These are phyloP conservation scores for Drosophila micromelanica DNA, from an alignment of 1,140 invertebrate species.

Conservation along the genomic window DNA sequence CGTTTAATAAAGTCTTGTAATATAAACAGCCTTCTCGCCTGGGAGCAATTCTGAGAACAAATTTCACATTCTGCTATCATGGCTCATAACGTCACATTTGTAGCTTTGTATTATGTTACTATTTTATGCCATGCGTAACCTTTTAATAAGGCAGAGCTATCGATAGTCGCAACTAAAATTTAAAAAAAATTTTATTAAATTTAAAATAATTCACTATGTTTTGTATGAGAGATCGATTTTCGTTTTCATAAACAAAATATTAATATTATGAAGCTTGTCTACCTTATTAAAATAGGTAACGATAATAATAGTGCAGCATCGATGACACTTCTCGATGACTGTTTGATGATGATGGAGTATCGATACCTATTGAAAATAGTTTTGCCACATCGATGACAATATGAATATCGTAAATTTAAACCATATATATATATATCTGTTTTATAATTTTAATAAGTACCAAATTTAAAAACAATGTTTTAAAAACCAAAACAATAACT, in stretches of 20 bases:
- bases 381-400: background rate
- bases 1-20: constrained; percentile 44
- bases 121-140: background rate
- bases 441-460: too few relatives aligned
- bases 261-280: background rate
- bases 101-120: background rate
- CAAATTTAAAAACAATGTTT: too few relatives aligned
- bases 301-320: background rate
- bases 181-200: too few relatives aligned
- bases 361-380: background rate
- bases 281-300: background rate
- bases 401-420: background rate
- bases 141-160: background rate
- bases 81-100: constrained; percentile 7
- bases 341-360: background rate
- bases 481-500: too few relatives aligned
- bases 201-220: too few relatives aligned
- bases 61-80: background rate
- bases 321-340: background rate
- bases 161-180: background rate
- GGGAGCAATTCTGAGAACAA: background rate
- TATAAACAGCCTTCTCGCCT: background rate
- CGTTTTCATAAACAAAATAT: too few relatives aligned
- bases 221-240: too few relatives aligned
- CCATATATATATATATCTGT: too few relatives aligned